phyloP scores from a whole-genome alignment of 1,140 invertebrate species.

The Cyclina sinensis region DNA sequence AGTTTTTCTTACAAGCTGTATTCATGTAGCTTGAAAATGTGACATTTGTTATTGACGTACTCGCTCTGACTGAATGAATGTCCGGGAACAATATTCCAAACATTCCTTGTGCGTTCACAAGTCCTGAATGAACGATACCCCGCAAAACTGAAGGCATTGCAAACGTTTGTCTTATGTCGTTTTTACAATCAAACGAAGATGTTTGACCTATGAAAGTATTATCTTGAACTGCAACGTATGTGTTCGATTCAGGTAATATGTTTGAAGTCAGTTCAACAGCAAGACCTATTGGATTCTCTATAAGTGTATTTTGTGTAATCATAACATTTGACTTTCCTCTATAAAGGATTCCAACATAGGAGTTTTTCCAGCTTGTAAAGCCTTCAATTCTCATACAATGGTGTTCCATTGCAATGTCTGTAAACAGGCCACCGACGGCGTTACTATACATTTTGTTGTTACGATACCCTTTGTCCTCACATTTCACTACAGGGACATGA shows the following conservation, averaged over 20 bases:
- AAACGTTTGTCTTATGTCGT: background rate
- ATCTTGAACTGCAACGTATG: constrained; percentile 11
- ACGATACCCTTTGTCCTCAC: constrained; percentile 46
- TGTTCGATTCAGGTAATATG: constrained; percentile 64
- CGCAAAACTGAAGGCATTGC: too few relatives aligned
- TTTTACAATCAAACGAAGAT: constrained; percentile 35
- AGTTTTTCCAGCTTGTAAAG: constrained; percentile 76
- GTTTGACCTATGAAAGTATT: constrained; percentile 40
- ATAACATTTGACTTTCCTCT: constrained; percentile 57
- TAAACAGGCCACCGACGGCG: constrained; percentile 63
- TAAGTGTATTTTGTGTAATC: constrained; percentile 61
- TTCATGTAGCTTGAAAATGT: constrained; percentile 52
- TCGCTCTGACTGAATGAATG: background rate
- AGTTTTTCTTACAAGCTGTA: constrained; percentile 67
- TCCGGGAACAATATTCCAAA: constrained; percentile 35
- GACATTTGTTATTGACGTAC: background rate
- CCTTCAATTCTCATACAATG: constrained; percentile 67
- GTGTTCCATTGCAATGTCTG: constrained; percentile 20
- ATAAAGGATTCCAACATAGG: constrained; percentile 80
- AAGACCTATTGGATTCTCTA: constrained; percentile 77
- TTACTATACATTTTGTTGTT: constrained; percentile 72
- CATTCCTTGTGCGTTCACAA: background rate
- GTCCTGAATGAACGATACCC: background rate
- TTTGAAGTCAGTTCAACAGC: constrained; percentile 72
- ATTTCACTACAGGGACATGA: constrained; percentile 72